Evolutionary conservation across 2,797 vertebrate species (phyloP).

Genomic region (Ctenosaura bakeri): DNA sequence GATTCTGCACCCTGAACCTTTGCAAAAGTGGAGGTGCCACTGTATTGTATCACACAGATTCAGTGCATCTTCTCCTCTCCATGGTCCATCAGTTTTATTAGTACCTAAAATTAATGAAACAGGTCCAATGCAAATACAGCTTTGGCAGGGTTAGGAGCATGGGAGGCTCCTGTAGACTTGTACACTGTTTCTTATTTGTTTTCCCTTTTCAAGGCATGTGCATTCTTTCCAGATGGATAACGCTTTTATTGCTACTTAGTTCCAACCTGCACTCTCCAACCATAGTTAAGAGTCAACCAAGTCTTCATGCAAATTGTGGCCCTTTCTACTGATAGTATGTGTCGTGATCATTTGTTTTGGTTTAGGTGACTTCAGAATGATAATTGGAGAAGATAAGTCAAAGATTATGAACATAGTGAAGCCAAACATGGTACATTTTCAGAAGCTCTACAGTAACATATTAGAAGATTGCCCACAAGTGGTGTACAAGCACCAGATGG

Average conservation of each 20-base stretch:
- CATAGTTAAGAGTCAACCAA: background rate
- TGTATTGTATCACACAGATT: background rate
- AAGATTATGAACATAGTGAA: conserved; percentile 94
- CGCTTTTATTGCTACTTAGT: background rate
- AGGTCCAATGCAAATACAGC: background rate
- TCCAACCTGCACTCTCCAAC: background rate
- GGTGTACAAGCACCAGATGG: conserved; percentile 92
- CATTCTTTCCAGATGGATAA: background rate
- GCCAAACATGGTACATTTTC: conserved; percentile 90
- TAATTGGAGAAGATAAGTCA: conserved; percentile 92
- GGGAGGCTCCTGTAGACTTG: too few species aligned
- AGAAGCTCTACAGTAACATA: conserved; percentile 89
- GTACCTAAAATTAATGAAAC: background rate
- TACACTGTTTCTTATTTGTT: background rate
- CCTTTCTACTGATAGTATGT: background rate
- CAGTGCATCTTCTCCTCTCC: background rate
- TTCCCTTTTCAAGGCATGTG: background rate
- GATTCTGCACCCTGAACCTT: too few species aligned
- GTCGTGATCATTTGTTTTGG: conserved; percentile 9
- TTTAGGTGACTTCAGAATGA: conserved; percentile 96
- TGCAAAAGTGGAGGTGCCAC: too few species aligned
- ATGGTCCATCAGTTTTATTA: background rate
- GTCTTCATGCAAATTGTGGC: background rate
- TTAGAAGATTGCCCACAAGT: conserved; percentile 92
- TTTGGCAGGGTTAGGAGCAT: background rate